These are phyloP conservation scores for Pampus argenteus DNA, from an alignment of 2,797 vertebrate genomes.

Conservation along the genomic window DNA sequence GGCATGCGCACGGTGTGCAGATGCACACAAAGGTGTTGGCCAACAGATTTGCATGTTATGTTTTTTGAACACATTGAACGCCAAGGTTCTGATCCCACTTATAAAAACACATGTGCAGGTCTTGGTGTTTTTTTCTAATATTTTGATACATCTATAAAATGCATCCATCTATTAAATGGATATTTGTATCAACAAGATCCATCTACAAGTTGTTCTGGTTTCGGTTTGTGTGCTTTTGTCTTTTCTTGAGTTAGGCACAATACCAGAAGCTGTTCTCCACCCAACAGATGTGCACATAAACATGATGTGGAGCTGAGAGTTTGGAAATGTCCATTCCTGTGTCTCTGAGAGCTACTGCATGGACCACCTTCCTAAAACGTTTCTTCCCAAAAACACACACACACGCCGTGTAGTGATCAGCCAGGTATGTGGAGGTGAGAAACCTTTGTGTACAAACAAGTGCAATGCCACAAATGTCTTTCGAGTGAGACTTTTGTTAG, in stretches of 20 bases:
- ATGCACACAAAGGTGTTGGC: background rate
- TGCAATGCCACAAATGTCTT: background rate
- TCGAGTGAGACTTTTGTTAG: background rate
- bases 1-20: background rate
- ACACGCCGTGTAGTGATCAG: too few species aligned
- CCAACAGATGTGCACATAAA: background rate
- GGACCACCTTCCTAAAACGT: background rate
- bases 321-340: background rate
- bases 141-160: too few species aligned
- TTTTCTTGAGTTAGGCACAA: background rate
- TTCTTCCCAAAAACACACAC: too few species aligned
- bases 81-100: background rate
- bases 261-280: background rate
- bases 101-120: slow-evolving; percentile 6
- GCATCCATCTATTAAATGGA: too few species aligned
- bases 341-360: background rate
- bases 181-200: background rate
- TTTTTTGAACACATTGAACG: background rate
- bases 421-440: background rate
- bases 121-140: background rate
- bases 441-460: background rate
- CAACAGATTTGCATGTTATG: background rate
- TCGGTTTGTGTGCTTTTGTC: background rate
- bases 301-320: background rate
- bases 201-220: background rate